phyloP scores from a whole-genome alignment of 2,888 invertebrate genomes.

The Therioaphis trifolii region DNA sequence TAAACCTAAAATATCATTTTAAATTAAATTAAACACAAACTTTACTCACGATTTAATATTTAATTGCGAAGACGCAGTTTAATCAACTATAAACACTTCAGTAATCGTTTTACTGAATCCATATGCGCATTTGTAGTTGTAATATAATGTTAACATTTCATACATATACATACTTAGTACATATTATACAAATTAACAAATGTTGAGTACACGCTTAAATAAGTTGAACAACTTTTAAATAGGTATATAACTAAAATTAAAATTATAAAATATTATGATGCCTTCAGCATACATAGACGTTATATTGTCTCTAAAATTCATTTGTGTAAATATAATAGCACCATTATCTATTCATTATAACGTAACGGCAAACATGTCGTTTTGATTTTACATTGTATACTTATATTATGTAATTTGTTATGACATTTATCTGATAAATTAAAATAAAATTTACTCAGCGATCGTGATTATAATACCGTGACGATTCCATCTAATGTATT shows the following conservation, averaged over 20 bases:
- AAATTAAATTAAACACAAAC: no score
- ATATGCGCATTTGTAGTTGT: not conserved
- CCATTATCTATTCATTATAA: not conserved
- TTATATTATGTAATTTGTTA: no score
- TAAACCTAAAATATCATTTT: no score
- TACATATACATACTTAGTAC: no score
- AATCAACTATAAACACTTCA: not conserved
- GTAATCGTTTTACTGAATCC: not conserved
- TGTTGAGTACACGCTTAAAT: not conserved
- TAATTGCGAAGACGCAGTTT: not conserved
- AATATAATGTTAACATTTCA: not conserved
- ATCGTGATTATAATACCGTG: no score
- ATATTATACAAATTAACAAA: not conserved
- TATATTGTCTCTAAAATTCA: not conserved
- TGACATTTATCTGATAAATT: no score
- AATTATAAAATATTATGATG: not conserved
- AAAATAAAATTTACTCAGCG: no score
- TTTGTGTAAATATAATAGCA: not conserved
- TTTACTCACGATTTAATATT: not conserved
- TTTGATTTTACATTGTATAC: not conserved
- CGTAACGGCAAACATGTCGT: not conserved
- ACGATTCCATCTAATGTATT: no score
- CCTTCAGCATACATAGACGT: not conserved
- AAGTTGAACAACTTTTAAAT: not conserved
- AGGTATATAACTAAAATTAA: not conserved